Evolutionary conservation across 2,888 invertebrate species (phyloP).

Genomic region (Muscina levida): DNA sequence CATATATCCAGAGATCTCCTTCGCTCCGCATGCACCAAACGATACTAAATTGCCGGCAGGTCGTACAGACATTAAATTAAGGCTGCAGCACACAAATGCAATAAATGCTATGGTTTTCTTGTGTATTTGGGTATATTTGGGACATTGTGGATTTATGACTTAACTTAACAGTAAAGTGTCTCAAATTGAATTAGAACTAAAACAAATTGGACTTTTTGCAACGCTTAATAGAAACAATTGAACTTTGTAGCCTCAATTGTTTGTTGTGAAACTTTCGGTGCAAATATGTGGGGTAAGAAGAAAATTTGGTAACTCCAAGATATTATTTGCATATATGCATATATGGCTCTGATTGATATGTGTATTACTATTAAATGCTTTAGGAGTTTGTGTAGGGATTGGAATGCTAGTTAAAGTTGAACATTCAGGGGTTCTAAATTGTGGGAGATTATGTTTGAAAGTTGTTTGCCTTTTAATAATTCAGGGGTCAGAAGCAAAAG

Average conservation of each 20-base stretch:
- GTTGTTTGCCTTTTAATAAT: too few species aligned
- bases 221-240: background rate
- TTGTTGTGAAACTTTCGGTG: background rate
- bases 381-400: too few species aligned
- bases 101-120: conserved; percentile 1
- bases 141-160: too few species aligned
- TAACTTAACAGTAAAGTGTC: background rate
- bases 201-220: background rate
- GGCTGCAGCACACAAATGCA: conserved; percentile 27
- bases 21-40: too few species aligned
- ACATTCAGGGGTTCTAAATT: too few species aligned
- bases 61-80: background rate
- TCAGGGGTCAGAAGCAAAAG: too few species aligned
- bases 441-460: too few species aligned
- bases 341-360: too few species aligned
- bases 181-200: background rate
- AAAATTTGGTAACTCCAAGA: background rate
- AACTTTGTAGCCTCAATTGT: background rate
- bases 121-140: background rate
- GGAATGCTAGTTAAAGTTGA: too few species aligned
- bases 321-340: too few species aligned
- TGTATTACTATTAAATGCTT: too few species aligned
- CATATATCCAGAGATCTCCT: background rate
- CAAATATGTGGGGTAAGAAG: background rate
- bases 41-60: background rate